A percentile compares a stretch with the other conserved stretches of the same genome.
These are phyloP conservation scores for Lithobius niger DNA, from an alignment of 1,140 invertebrate genomes.

Conservation along the genomic window DNA sequence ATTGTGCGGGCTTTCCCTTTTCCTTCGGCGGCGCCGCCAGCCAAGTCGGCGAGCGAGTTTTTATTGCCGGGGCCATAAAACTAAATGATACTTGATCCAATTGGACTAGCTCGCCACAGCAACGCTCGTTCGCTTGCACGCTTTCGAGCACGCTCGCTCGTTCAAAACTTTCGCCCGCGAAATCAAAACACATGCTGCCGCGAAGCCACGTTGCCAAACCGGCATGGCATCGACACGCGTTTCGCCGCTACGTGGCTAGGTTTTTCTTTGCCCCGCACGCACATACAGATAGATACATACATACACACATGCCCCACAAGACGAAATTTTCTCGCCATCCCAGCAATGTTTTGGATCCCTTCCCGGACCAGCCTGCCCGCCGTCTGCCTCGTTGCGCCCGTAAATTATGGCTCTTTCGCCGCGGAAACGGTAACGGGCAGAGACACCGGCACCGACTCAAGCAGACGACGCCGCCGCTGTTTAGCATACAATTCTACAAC, in stretches of 20 bases:
- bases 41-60: neutral
- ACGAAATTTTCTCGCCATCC: neutral
- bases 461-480: constrained; percentile 6
- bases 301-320: neutral
- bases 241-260: too few species aligned
- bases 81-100: constrained; percentile 14
- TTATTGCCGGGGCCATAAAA: constrained; percentile 14
- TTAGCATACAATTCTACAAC: constrained; percentile 1
- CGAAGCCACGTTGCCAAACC: neutral
- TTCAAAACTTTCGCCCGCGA: constrained; percentile 1
- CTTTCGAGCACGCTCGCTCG: too few species aligned
- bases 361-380: too few species aligned
- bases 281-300: too few species aligned
- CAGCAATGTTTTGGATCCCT: too few species aligned
- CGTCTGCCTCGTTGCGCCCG: too few species aligned
- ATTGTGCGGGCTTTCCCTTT: neutral
- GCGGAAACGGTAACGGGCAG: too few species aligned
- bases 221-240: too few species aligned
- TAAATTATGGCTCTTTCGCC: too few species aligned
- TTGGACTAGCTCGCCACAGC: constrained; percentile 4
- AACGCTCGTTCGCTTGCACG: neutral
- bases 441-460: too few species aligned
- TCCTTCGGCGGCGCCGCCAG: neutral
- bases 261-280: too few species aligned
- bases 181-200: neutral